These are phyloP conservation scores for Cryptomyrus ogoouensis DNA, from an alignment of 2,113 vertebrate species.

Conservation along the genomic window DNA sequence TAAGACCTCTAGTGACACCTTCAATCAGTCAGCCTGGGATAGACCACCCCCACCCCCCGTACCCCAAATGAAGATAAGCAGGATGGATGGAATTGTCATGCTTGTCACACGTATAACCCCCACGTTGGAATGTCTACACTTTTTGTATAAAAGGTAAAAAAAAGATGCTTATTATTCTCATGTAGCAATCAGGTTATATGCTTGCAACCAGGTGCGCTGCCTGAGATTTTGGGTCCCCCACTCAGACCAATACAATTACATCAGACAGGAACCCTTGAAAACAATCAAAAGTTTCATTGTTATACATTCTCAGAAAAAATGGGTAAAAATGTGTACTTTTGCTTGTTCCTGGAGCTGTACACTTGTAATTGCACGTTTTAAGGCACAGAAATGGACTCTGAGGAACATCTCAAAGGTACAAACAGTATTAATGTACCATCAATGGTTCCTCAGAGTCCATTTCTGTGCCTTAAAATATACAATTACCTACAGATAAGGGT, in stretches of 20 bases:
- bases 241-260: not conserved
- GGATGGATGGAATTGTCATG: not conserved
- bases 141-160: not conserved
- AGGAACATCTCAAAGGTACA: too few species aligned
- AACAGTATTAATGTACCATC: too few species aligned
- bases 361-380: too few species aligned
- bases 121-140: not conserved
- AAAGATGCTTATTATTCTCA: not conserved
- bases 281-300: not conserved
- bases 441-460: too few species aligned
- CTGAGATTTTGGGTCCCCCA: not conserved
- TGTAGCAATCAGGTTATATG: not conserved
- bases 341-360: too few species aligned
- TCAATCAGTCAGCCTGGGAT: not conserved
- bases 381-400: too few species aligned
- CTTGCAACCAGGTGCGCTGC: too few species aligned
- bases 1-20: not conserved
- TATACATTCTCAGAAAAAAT: too few species aligned
- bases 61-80: not conserved
- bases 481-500: too few species aligned
- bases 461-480: too few species aligned
- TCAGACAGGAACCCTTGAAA: not conserved
- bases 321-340: too few species aligned
- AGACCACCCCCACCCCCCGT: too few species aligned
- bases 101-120: not conserved